Base-by-base conservation (phyloP, 2,888 invertebrate species). In the Sarcophaga subvicina region DNA sequence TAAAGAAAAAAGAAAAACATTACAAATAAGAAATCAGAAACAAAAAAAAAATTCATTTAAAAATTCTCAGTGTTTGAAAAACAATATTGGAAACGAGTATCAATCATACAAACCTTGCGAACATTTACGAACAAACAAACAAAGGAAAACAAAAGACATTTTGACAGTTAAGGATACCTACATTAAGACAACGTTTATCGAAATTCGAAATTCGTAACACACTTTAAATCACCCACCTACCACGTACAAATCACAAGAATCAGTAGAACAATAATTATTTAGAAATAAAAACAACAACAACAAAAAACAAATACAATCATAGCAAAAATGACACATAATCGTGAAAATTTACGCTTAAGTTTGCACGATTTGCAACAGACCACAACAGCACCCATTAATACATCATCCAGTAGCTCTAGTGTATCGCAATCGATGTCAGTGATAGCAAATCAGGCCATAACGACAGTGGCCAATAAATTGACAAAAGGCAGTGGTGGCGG, bases 271-370 rank as follows among this genome's bases (percentile, higher is more conserved):
- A 14, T 22, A 22, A 4, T 54, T 4, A 14, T 54, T 54, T 25
- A 62, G 20, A 63, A 27, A 47, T 20, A 20, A 12, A 62, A 70
- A n/a, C 8, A 20, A n/a, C 47, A 63, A 78, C 76, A 71, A 80
- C 64, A 66, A 20, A 72, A 78, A 49, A 62, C 14, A 73, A 25
- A 37, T 17, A 71, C 49, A 54, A 45, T 0, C 27, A 27, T 80
- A 71, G 25, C n/a, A 88, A 83, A 88, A 88, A 93, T 92, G 92
- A 91, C 91, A 89, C 90, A 91, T 80, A 93, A 92, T 90, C 93
- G 93, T 81, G 93, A 93, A 90, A 93, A 92, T 91, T 89, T 93
- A 88, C 92, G 93, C 4, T 89, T 93, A 88, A 93, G 93, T 89
- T 90, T 93, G 83, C 89, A 92, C 88, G 93, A 93, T 88, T 90